A percentile compares a stretch with the other conserved stretches of the same genome.
These are phyloP conservation scores for Cassiopea xamachana DNA, from an alignment of 30 jellyfish, hydroid and myxozoan species.

Conservation along the genomic window DNA sequence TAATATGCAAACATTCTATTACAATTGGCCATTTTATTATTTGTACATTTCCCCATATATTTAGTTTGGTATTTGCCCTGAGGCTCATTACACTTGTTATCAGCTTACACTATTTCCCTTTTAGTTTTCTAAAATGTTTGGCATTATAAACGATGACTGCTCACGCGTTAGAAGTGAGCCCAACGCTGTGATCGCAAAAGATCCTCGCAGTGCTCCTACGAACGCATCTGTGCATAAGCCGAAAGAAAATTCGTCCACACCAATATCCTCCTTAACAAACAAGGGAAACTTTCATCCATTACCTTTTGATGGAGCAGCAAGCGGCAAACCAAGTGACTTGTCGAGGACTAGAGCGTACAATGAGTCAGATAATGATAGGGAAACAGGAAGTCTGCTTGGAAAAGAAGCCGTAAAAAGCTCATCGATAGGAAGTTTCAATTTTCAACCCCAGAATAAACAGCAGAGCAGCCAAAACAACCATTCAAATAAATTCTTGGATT, in stretches of 20 bases:
- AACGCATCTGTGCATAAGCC: background rate
- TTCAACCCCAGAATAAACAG: conserved; percentile 12
- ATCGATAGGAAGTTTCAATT: background rate
- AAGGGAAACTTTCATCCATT: background rate
- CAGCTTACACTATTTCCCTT: background rate
- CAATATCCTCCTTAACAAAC: background rate
- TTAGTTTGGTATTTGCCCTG: background rate
- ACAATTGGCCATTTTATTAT: no score
- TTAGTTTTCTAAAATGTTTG: conserved; percentile 62
- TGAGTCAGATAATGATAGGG: background rate
- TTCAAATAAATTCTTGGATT: conserved; percentile 32
- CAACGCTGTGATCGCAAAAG: conserved; percentile 18
- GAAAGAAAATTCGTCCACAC: background rate
- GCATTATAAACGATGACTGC: conserved; percentile 26
- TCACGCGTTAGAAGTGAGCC: conserved; percentile 1
- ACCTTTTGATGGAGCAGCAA: background rate
- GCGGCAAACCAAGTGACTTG: background rate
- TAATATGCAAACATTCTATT: no score
- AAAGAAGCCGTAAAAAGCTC: background rate
- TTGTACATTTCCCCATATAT: no score
- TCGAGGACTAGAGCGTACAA: no score
- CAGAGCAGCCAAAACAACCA: background rate
- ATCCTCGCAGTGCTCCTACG: background rate
- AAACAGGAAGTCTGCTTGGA: background rate
- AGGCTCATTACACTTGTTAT: background rate